Evolutionary conservation across 1,140 invertebrate species (phyloP).

Genomic region (Drosophila kohkoa): DNA sequence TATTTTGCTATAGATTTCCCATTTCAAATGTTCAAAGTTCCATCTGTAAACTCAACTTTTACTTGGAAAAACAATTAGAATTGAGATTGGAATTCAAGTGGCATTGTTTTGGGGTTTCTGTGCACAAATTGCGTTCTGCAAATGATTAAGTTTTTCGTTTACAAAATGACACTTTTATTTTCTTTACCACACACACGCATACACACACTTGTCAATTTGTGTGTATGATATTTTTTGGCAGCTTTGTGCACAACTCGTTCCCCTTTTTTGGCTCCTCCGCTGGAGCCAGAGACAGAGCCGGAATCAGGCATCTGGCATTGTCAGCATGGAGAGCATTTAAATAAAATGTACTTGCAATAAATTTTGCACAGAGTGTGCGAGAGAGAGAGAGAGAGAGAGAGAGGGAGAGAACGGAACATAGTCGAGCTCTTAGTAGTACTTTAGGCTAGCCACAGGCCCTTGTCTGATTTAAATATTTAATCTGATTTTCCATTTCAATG

Average conservation of each 20-base stretch:
- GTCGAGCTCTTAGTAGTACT: slow-evolving; percentile 16
- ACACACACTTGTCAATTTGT: not conserved
- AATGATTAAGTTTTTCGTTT: slow-evolving; percentile 73
- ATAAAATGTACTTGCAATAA: slow-evolving; percentile 79
- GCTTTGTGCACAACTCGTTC: slow-evolving; percentile 29
- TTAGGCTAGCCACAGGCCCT: slow-evolving; percentile 66
- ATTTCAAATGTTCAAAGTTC: not conserved
- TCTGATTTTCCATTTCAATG: slow-evolving; percentile 75
- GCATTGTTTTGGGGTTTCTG: slow-evolving; percentile 48
- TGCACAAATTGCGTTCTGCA: slow-evolving; percentile 52
- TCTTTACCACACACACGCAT: slow-evolving; percentile 39
- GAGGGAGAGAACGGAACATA: not conserved
- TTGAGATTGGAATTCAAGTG: slow-evolving; percentile 18
- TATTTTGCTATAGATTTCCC: no score
- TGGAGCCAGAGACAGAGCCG: not conserved
- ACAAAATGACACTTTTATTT: slow-evolving; percentile 73
- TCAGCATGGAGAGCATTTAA: slow-evolving; percentile 70
- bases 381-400: not conserved
- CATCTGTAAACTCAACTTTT: not conserved
- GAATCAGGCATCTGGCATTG: slow-evolving; percentile 53
- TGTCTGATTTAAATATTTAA: slow-evolving; percentile 80
- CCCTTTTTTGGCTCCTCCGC: not conserved
- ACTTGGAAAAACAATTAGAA: slow-evolving; percentile 43
- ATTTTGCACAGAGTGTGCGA: slow-evolving; percentile 54
- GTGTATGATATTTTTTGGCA: slow-evolving; percentile 59